Evolutionary conservation across 1,140 invertebrate species (phyloP).

Genomic region (Rhyacophila brunnea): DNA sequence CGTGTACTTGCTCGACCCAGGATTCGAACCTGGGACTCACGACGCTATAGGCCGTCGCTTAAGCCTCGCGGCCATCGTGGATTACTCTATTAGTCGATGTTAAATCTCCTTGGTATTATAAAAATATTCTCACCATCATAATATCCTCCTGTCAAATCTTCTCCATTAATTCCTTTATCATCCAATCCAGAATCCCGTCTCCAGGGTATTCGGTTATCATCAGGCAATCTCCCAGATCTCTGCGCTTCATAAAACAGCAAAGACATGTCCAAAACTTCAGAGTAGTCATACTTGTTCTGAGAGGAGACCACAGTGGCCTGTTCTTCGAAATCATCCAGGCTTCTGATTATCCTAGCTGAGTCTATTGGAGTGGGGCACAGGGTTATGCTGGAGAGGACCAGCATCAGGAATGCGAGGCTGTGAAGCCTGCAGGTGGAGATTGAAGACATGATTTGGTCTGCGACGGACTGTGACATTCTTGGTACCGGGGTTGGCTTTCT

Average conservation of each 20-base stretch:
- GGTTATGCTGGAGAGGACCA: not conserved
- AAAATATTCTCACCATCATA: conserved; percentile 68
- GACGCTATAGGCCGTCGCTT: too few species aligned
- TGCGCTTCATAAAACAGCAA: conserved; percentile 67
- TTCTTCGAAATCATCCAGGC: not conserved
- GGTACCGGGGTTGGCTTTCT: too few species aligned
- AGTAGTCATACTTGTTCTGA: conserved; percentile 47
- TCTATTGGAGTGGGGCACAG: not conserved
- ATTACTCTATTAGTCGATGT: too few species aligned
- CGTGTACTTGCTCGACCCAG: too few species aligned
- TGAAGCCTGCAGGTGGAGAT: too few species aligned
- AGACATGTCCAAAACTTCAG: conserved; percentile 53
- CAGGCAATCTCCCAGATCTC: conserved; percentile 61
- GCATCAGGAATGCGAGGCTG: not conserved
- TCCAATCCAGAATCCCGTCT: conserved; percentile 59
- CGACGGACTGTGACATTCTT: too few species aligned
- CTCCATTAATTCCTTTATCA: conserved; percentile 55
- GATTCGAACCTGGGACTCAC: too few species aligned
- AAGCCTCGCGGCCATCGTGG: too few species aligned
- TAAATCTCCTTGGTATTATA: too few species aligned
- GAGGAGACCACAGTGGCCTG: not conserved
- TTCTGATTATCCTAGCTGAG: not conserved
- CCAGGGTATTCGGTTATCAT: conserved; percentile 59
- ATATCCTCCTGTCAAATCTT: conserved; percentile 66
- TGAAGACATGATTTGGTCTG: too few species aligned